Base-by-base conservation (phyloP, 2,888 invertebrate genomes). In the Papilio demoleus region DNA sequence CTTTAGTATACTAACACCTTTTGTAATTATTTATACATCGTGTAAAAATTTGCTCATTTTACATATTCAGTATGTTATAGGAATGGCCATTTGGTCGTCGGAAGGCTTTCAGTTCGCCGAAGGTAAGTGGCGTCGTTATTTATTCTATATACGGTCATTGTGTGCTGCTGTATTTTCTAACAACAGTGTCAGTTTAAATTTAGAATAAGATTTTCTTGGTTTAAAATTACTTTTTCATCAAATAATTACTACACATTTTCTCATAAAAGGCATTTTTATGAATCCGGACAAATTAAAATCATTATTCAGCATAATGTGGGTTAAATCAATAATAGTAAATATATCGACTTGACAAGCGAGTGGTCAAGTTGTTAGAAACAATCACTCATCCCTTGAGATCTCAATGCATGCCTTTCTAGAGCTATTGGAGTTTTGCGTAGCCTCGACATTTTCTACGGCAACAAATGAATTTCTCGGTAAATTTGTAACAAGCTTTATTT, bases 351-450 rank as follows among this genome's bases (percentile, higher is more conserved):
- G 91, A 89, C 88, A 89, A 91, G 90, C 90, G 90, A 89, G 85
- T 82, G 89, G 88, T 90, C 90, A 91, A 90, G 91, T 90, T 92
- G 92, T 91, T 92, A 86, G 81, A 82, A 82, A 78, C 92, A 92
- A 89, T 85, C 88, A 85, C 89, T 89, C 88, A 90, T 85, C 84
- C 75, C 75, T 81, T 88, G 90, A 88, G 90, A 90, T 86, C 91
- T 90, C 87, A 85, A 82, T 87, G 88, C 88, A 90, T 92, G 31
- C 6, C 31, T 31, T 31, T 31, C 31, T 31, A 31, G 31, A 85
- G 85, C 90, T 84, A 91, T 90, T 88, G 50, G 12, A 91, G 87
- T 92, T 92, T 92, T 92, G 90, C 79, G 86, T 85, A 85, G 86
- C 83, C 85, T 86, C 83, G 83, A 87, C 77, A 6, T 3, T 31